Evolutionary conservation across 92 coral and sea anemone genomes (phyloP).

Genomic region (Phenganax subtilis): DNA sequence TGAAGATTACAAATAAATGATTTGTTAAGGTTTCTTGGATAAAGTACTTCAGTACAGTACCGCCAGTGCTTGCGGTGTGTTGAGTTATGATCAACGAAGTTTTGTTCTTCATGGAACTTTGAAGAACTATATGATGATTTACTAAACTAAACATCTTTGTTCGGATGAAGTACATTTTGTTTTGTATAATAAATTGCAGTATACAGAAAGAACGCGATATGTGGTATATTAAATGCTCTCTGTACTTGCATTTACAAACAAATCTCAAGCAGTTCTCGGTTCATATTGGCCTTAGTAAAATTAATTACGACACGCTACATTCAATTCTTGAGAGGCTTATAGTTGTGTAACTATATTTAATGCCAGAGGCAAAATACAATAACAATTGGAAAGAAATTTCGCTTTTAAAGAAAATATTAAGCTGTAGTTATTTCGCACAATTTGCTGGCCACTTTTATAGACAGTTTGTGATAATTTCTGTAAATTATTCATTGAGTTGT

Average conservation of each 20-base stretch:
- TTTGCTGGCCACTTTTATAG: background rate
- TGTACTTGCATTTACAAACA: background rate
- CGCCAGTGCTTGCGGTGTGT: too few relatives aligned
- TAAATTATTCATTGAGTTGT: slow-evolving; percentile 4
- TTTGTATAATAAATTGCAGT: background rate
- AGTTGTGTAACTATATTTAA: background rate
- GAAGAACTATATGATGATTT: background rate
- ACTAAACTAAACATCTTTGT: background rate
- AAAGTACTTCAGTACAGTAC: too few relatives aligned
- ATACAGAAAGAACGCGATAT: slow-evolving; percentile 2
- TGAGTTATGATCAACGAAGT: too few relatives aligned
- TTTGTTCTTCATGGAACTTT: too few relatives aligned
- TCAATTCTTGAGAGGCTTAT: background rate
- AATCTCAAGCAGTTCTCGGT: background rate
- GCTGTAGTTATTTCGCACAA: too few relatives aligned
- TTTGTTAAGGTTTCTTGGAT: too few relatives aligned
- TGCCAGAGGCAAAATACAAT: slow-evolving; percentile 12
- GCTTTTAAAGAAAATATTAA: too few relatives aligned
- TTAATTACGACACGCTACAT: background rate
- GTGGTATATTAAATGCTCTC: background rate
- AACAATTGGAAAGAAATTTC: too few relatives aligned
- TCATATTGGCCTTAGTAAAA: background rate
- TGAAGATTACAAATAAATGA: too few relatives aligned
- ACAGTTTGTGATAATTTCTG: background rate
- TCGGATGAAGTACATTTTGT: background rate